Percentiles rank a stretch among this genome's conserved stretches.
phyloP scores from a whole-genome alignment of 2,888 invertebrate species.

The Trachelus stipa region DNA sequence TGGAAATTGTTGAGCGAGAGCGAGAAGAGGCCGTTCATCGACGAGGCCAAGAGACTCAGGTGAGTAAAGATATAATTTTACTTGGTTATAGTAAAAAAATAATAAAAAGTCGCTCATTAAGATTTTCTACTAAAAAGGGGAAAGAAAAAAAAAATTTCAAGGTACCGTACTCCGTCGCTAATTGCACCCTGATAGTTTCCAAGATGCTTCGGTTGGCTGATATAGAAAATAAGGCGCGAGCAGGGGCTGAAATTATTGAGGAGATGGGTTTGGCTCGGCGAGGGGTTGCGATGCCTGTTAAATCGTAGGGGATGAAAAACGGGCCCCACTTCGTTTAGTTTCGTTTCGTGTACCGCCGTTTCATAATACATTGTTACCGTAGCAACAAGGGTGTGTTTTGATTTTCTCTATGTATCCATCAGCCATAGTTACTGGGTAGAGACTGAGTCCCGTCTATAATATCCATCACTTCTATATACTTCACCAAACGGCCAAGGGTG shows the following conservation, averaged over 20 bases:
- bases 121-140: no score
- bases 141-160: neutral
- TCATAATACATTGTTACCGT: neutral
- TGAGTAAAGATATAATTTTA: conserved; percentile 59
- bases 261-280: neutral
- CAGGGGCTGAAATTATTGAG: neutral
- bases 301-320: neutral
- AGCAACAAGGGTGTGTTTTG: neutral
- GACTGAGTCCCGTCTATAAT: neutral
- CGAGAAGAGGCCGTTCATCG: conserved; percentile 90
- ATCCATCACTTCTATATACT: neutral
- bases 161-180: neutral
- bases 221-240: neutral
- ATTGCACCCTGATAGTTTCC: neutral
- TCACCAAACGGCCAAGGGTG: neutral
- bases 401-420: neutral
- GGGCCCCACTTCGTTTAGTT: neutral
- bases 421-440: neutral
- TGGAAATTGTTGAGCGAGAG: conserved; percentile 89
- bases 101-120: neutral
- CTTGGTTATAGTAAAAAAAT: neutral
- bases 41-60: conserved; percentile 90
- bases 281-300: neutral
- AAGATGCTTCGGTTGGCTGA: neutral
- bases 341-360: neutral